A percentile compares a stretch with the other conserved stretches of the same genome.
These are phyloP conservation scores for Scolanthus callimorphus DNA, from an alignment of 92 coral and sea anemone species.

Conservation along the genomic window DNA sequence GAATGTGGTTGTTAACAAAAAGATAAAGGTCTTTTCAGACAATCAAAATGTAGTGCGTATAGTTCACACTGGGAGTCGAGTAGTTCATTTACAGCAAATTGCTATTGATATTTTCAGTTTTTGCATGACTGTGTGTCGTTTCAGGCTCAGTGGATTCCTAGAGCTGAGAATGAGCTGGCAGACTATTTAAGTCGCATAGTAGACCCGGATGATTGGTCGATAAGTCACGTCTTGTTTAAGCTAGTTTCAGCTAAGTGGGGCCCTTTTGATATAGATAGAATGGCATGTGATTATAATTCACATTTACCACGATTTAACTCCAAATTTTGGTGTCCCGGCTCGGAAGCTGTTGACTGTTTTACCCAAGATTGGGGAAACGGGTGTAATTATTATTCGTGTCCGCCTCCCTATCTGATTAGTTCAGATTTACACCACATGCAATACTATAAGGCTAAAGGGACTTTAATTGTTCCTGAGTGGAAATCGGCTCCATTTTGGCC, in stretches of 20 bases:
- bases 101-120: slow-evolving; percentile 25
- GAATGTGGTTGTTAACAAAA: too few species aligned
- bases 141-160: slow-evolving; percentile 49
- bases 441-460: slow-evolving; percentile 31
- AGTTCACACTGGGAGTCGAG: slow-evolving; percentile 26
- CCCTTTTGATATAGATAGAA: slow-evolving; percentile 50
- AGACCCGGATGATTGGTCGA: slow-evolving; percentile 52
- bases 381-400: slow-evolving; percentile 31
- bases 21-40: too few species aligned
- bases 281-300: slow-evolving; percentile 30
- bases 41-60: too few species aligned
- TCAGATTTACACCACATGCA: slow-evolving; percentile 42
- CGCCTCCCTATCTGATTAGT: slow-evolving; percentile 35
- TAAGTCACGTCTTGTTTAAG: slow-evolving; percentile 16
- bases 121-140: slow-evolving; percentile 26
- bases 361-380: slow-evolving; percentile 36
- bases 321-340: slow-evolving; percentile 47
- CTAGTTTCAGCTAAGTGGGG: slow-evolving; percentile 26
- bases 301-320: slow-evolving; percentile 25
- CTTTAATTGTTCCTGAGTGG: slow-evolving; percentile 33
- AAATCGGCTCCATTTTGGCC: slow-evolving; percentile 45
- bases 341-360: slow-evolving; percentile 55
- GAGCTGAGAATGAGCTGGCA: slow-evolving; percentile 24
- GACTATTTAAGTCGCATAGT: slow-evolving; percentile 48
- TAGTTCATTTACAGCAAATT: slow-evolving; percentile 22